Conservation (phyloP, 2,888 invertebrate genomes). For the Agonopterix subpropinquella region DNA sequence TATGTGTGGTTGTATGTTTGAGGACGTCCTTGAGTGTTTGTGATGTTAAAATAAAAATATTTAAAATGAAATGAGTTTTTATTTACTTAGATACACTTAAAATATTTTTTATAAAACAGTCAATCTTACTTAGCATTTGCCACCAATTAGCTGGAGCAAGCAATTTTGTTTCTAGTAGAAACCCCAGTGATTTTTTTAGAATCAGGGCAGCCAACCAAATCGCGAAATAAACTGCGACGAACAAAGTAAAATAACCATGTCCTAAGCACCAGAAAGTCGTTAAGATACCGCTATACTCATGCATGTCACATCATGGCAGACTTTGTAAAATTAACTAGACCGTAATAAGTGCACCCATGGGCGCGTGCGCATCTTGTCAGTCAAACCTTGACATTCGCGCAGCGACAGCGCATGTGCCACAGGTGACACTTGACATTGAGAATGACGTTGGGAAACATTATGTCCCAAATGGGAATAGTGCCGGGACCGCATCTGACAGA, state of each 20-base stretch:
- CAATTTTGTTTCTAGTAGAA: too few relatives aligned
- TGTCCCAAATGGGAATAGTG: conserved; percentile 53
- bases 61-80: conserved; percentile 1
- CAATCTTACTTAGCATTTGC: background rate
- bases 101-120: background rate
- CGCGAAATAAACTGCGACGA: too few relatives aligned
- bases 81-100: background rate
- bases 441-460: conserved; percentile 53
- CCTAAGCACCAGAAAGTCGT: conserved; percentile 9
- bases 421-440: conserved; percentile 23
- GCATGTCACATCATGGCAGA: conserved; percentile 18
- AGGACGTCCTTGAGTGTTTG: conserved; percentile 74
- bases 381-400: conserved; percentile 51
- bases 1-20: conserved; percentile 56
- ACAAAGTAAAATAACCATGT: background rate
- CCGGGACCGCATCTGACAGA: conserved; percentile 45
- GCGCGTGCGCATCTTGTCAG: conserved; percentile 34
- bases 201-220: too few relatives aligned
- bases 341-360: conserved; percentile 33
- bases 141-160: background rate
- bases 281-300: conserved; percentile 43
- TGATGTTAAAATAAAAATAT: conserved; percentile 57
- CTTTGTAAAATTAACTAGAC: conserved; percentile 39
- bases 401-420: conserved; percentile 13
- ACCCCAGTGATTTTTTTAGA: too few relatives aligned